These are phyloP conservation scores for Coenonympha arcania DNA, from an alignment of 2,888 invertebrate genomes.

Conservation along the genomic window DNA sequence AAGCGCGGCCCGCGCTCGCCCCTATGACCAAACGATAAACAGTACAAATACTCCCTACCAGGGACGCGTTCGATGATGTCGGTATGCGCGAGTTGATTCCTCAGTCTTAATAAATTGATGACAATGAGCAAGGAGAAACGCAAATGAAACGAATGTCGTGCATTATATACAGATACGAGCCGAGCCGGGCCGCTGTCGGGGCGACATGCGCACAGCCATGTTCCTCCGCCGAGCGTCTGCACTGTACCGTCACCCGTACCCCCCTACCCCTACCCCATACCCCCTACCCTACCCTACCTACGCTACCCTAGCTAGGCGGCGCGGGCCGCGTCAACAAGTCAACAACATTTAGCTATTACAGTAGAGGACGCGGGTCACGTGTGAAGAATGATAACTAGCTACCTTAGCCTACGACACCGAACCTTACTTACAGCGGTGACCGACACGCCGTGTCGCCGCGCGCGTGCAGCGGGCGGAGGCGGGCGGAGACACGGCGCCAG, in stretches of 20 bases:
- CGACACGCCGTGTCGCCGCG: constrained; percentile 14
- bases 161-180: constrained; percentile 67
- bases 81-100: constrained; percentile 72
- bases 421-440: constrained; percentile 46
- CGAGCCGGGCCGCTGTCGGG: constrained; percentile 25
- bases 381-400: constrained; percentile 56
- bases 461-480: background rate
- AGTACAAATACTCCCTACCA: constrained; percentile 44
- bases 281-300: constrained; percentile 34
- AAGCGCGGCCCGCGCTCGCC: constrained; percentile 60
- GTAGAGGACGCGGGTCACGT: constrained; percentile 42
- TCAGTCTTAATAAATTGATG: constrained; percentile 75
- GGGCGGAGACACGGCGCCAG: background rate
- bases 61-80: constrained; percentile 70
- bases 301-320: constrained; percentile 67
- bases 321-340: no score
- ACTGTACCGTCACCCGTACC: constrained; percentile 28
- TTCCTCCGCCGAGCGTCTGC: constrained; percentile 30
- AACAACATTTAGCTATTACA: constrained; percentile 74
- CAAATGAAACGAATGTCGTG: constrained; percentile 70
- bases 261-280: background rate
- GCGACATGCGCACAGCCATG: constrained; percentile 63
- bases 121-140: constrained; percentile 72
- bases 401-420: constrained; percentile 61
- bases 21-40: constrained; percentile 46